Base-by-base conservation (phyloP, 2,888 invertebrate genomes). In the Mantis religiosa region DNA sequence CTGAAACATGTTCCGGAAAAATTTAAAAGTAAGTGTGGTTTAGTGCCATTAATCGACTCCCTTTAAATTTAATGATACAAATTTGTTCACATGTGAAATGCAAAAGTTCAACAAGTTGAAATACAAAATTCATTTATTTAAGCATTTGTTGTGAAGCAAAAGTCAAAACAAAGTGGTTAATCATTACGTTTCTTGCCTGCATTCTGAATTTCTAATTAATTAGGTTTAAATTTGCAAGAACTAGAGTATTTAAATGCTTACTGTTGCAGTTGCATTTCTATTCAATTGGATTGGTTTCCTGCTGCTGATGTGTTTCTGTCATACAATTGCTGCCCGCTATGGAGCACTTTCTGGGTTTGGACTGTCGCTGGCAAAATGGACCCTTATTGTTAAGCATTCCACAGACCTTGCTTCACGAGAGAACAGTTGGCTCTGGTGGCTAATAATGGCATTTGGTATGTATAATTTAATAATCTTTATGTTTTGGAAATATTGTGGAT, bases 241-340 rank as follows among this genome's bases (percentile, higher is more conserved):
- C 15, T 3, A 20, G 15, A 83, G 30, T 7, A 82, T 28, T 2
- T 14, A 20, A 71, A 71, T 71, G 25, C 54, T 71, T 71, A 3
- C 20, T 71, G 90, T 94, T 94, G 85, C 94, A 97, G 98, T 98
- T 93, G 97, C 98, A 91, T 98, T 98, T 94, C 95, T 98, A 87
- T 98, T 98, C 94, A 98, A 98, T 94, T 98, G 98, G 98, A 96
- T 98, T 92, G 98, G 98, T 25, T 98, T 98, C 93, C 94, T 98
- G 91, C 95, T 98, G 92, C 95, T 98, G 91, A 97, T 98, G 95
- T 98, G 98, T 92, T 97, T 98, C 94, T 98, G 98, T 92, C 98
- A 98, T 93, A 98, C 98, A 87, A 97, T 98, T 92, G 98, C 98
- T 82, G 98, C 97, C 54, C 96, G 98, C 91, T 98, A 98, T 93